Evolutionary conservation across 2,113 vertebrate genomes (phyloP), one percentile per base, ranked within the genome.

Genomic region (Triplophysa tibetana): DNA sequence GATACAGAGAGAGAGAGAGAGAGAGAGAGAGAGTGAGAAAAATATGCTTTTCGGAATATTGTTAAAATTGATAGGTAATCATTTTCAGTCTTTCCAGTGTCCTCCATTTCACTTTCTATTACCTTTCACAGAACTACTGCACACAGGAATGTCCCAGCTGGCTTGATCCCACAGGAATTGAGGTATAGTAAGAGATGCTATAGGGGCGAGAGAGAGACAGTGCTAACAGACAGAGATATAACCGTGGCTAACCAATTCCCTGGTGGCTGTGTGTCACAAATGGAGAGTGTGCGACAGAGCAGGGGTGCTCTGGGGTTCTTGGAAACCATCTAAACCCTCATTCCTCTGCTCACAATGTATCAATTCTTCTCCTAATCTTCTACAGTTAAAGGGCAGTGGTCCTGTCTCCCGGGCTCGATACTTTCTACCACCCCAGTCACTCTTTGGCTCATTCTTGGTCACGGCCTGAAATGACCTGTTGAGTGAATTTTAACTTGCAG

Each of bases 241-340:
- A 52, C 12, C 6, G 12, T 14, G 24, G 6, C 19, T 14, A 58
- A 19, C 50, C 29, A 52, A 72, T 58, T 10, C 69, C 69, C 69
- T 58, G 29, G 12, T 56, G 69, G 19, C n/a, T 58, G 52, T 23
- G 69, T 72, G 61, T 52, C 23, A 26, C 38, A 56, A 48, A 58
- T 24, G 56, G 17, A 12, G 48, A 70, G 66, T 43, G 45, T 64
- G 60, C 54, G 66, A 66, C 50, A 60, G 68, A 38, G 21, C 12
- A 33, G 23, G 70, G 8, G 17, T 70, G 69, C 73, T 56, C n/a
- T 45, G 56, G 70, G 69, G 69, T 72, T 72, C 52, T 12, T 33
- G 50, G 50, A 72, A 72, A 72, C 69, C 70, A 74, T 48, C 41
- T 48, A 26, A 62, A 63, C n/a, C 72, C 16, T 48, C 8, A 70